These are phyloP conservation scores for Drosophila suzukii DNA, from an alignment of 1,140 invertebrate species.

Conservation along the genomic window DNA sequence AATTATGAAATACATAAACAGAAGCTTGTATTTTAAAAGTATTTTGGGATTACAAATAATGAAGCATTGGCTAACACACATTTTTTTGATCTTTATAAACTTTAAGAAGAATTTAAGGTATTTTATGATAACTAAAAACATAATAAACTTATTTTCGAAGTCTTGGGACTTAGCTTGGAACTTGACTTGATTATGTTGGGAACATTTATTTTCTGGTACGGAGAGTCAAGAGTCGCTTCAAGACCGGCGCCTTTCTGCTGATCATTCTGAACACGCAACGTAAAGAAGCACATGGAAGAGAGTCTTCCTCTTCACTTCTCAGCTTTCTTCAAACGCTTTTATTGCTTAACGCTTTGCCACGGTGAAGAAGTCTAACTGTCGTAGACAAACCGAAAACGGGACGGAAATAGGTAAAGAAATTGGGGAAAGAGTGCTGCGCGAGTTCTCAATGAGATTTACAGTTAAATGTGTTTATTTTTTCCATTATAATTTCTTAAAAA, in stretches of 20 bases:
- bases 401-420: conserved; percentile 31
- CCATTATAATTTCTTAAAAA: conserved; percentile 20
- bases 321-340: conserved; percentile 28
- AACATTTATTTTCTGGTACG: not conserved
- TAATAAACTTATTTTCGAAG: not conserved
- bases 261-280: not conserved
- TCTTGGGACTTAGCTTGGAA: not conserved
- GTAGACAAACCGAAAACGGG: conserved; percentile 13
- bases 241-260: not conserved
- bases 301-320: conserved; percentile 11
- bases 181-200: conserved; percentile 12
- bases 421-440: conserved; percentile 41
- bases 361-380: conserved; percentile 33
- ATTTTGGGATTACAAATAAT: not conserved
- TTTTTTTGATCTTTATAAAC: too few relatives aligned
- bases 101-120: too few relatives aligned
- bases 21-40: too few relatives aligned
- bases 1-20: not conserved
- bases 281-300: not conserved
- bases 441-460: conserved; percentile 60
- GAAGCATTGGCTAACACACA: too few relatives aligned
- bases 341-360: conserved; percentile 36
- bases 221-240: too few relatives aligned
- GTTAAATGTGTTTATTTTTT: conserved; percentile 56
- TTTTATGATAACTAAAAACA: not conserved